Base-by-base conservation (phyloP, 2,113 vertebrate genomes). In the Brachyistius frenatus region DNA sequence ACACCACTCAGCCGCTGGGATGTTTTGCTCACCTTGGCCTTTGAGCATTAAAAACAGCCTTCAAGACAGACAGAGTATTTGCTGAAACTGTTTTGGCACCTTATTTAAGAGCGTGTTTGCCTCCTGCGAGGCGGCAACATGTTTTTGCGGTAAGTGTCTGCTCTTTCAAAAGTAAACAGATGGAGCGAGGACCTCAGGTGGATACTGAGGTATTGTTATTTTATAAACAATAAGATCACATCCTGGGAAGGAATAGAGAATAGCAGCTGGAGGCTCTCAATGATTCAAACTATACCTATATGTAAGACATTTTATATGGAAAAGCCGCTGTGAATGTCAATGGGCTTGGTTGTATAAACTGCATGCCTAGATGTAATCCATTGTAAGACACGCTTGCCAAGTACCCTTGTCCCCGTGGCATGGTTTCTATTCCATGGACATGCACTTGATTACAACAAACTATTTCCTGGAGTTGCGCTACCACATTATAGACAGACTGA, bases 151-250 rank as follows among this genome's bases (percentile, higher is more conserved):
- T n/a, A 13, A 36, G 37, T 56, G 30, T 66, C 39, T 67, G 50
- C 16, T 70, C 1, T 64, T 77, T 63, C 39, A 31, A 76, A 71
- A 66, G 68, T 55, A 84, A 84, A 83, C 84, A 87, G 76, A 76
- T 67, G 85, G 72, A 76, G 60, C 13, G 0, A 55, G 64, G 80
- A 86, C 81, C 85, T 75, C 91, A 89, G 88, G 84, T 86, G 89
- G 86, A 88, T 66, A 23, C 31, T n/a, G 74, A 62, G 53, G 60
- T 55, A 37, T 70, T 85, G 83, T 78, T 87, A 77, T 83, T 81
- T 56, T 78, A 77, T 76, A 84, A 88, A 91, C 82, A 89, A 81
- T 76, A 86, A 66, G 65, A 84, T 83, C 64, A 63, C 68, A 74
- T 39, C 44, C 36, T 46, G 66, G 35, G 37, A 77, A 72, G n/a